Base-by-base conservation (phyloP, 2,888 invertebrate species). In the Scaptomyza caliginosa region DNA sequence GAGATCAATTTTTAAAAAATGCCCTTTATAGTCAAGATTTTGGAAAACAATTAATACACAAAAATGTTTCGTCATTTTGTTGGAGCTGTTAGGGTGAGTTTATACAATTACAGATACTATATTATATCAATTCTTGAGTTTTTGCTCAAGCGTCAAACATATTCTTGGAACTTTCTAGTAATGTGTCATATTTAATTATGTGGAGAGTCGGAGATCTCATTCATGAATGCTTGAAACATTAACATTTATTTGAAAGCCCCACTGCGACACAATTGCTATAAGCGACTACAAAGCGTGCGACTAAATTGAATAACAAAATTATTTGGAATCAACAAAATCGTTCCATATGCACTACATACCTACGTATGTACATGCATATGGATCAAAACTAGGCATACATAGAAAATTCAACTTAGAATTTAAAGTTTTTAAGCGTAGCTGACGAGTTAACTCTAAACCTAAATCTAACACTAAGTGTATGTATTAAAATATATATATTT, bases 381-480 rank as follows among this genome's bases (percentile, higher is more conserved):
- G 5, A 34, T 3, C 34, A 8, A 34, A 34, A 16, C 16, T 34
- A 32, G 26, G 40, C 10, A 56, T 59, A 74, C 36, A 67, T 30
- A 65, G n/a, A n/a, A 42, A 68, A 54, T 56, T 77, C 42, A 54
- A 62, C 64, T 74, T 59, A 57, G 16, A 21, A 52, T 60, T 40
- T 46, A 51, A 39, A 24, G 32, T 62, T 48, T 7, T 63, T 69
- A 82, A 82, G 85, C 76, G 69, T 82, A 82, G 66, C 60, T 64
- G 56, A 60, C 28, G 54, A 51, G 43, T 40, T 45, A 32, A 66
- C 30, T 64, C 62, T 75, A 76, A 48, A 42, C 49, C 21, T 63
- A 62, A 51, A 59, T 38, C 81, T 74, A 81, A 60, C 65, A 71
- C 81, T 77, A 57, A 67, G 50, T 80, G 64, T 36, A 51, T 42